Percentiles rank a stretch among this genome's conserved stretches.
Evolutionary conservation across 2,797 vertebrate genomes (phyloP).

Genomic region (Eospalax fontanierii): DNA sequence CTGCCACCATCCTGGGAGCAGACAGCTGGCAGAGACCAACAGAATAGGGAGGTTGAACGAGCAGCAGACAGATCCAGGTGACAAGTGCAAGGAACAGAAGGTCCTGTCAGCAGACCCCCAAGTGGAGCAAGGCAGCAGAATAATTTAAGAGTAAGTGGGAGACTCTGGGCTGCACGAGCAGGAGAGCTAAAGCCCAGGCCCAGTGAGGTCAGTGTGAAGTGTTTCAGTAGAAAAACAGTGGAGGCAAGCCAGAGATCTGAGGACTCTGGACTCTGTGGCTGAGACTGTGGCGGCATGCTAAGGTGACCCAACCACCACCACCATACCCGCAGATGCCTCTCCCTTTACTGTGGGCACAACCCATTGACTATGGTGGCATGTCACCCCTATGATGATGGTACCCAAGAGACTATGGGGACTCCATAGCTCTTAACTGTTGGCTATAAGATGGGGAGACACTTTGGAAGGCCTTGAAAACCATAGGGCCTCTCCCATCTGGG

Average conservation of each 20-base stretch:
- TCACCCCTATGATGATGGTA: background rate
- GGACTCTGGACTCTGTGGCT: background rate
- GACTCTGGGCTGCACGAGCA: background rate
- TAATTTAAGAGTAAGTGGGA: fast-evolving
- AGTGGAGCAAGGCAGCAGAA: background rate
- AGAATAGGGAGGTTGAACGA: background rate
- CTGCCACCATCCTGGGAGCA: background rate
- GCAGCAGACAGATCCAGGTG: background rate
- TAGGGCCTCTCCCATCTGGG: background rate
- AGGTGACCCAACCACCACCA: background rate
- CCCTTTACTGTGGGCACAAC: no score
- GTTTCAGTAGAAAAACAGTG: background rate
- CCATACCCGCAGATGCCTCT: no score
- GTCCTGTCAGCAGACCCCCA: background rate
- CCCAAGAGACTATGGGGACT: background rate
- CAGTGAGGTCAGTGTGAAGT: background rate
- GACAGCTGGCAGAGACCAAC: background rate
- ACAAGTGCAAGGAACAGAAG: background rate
- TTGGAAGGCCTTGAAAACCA: background rate
- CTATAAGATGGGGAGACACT: background rate
- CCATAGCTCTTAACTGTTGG: background rate
- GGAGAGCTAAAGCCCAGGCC: background rate
- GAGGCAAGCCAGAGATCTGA: background rate
- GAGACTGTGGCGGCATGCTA: background rate
- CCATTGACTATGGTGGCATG: no score